Evolutionary conservation across 2,888 invertebrate species (phyloP).

Genomic region (Caenorhabditis uteleia): DNA sequence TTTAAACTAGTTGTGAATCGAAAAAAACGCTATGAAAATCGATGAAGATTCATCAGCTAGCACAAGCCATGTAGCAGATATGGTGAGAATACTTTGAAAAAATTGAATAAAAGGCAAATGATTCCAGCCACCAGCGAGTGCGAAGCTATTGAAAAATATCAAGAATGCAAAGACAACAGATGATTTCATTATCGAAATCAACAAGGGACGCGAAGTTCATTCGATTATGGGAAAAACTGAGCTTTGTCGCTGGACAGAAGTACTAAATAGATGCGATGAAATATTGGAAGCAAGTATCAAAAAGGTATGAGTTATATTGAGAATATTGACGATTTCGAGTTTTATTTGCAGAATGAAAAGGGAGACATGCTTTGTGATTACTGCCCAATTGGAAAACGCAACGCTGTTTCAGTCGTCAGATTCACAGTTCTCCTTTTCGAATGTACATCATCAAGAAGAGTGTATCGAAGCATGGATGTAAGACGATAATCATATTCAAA

Average conservation of each 20-base stretch:
- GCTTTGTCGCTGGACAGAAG: constrained; percentile 58
- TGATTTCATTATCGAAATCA: constrained; percentile 41
- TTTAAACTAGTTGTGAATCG: no score
- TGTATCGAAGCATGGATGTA: constrained; percentile 61
- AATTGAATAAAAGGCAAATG: neutral
- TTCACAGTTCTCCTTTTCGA: constrained; percentile 65
- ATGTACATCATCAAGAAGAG: constrained; percentile 61
- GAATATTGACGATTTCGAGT: neutral
- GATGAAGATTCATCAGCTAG: constrained; percentile 3
- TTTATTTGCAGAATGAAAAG: constrained; percentile 7
- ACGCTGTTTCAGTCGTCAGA: constrained; percentile 43
- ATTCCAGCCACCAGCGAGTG: constrained; percentile 30
- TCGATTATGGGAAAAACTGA: constrained; percentile 56
- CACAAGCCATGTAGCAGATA: neutral
- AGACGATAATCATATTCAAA: neutral
- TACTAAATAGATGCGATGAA: constrained; percentile 59
- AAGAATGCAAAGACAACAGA: constrained; percentile 18
- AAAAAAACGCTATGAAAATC: constrained; percentile 4
- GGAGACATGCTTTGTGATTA: constrained; percentile 22
- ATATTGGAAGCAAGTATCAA: constrained; percentile 50
- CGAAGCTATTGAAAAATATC: constrained; percentile 22
- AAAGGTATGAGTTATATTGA: neutral
- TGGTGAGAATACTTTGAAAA: constrained; percentile 1
- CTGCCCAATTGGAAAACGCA: constrained; percentile 5
- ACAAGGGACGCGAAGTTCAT: constrained; percentile 37